A percentile compares a stretch with the other conserved stretches of the same genome.
These are phyloP conservation scores for Myrmecophaga tridactyla DNA, from an alignment of 2,113 vertebrate genomes.

Conservation along the genomic window DNA sequence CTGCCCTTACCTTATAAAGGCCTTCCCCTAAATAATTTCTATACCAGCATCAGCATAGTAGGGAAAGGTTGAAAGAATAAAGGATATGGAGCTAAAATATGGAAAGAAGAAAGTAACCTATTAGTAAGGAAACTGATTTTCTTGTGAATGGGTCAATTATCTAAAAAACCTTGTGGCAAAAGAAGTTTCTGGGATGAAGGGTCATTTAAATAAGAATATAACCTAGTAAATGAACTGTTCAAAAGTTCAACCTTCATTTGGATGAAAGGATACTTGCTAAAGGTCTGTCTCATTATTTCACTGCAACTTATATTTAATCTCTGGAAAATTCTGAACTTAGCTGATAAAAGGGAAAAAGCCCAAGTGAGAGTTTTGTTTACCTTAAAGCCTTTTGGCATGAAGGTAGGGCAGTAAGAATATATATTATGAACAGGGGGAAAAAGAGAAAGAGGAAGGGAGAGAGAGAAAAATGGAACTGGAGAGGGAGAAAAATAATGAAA, in stretches of 20 bases:
- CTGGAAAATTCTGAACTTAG: background rate
- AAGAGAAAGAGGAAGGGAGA: background rate
- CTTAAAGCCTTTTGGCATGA: background rate
- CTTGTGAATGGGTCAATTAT: background rate
- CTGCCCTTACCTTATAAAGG: background rate
- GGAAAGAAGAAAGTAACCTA: background rate
- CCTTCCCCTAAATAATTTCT: background rate
- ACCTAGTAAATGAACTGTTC: background rate
- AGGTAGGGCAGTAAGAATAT: background rate
- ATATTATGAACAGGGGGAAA: background rate
- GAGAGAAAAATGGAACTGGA: background rate
- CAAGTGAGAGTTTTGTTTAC: background rate
- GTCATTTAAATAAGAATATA: background rate
- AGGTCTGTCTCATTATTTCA: background rate
- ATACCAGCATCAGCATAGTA: background rate
- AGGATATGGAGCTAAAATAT: background rate
- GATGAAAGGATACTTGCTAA: background rate
- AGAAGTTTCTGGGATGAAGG: background rate
- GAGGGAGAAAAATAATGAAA: background rate
- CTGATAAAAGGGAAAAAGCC: background rate
- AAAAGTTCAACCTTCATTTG: background rate
- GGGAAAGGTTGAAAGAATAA: background rate
- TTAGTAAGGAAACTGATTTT: conserved; percentile 12
- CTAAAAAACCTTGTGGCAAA: conserved; percentile 8
- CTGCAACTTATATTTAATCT: conserved; percentile 7